phyloP scores from a whole-genome alignment of 2,797 vertebrate genomes.

The Oreonectes daqikongensis region DNA sequence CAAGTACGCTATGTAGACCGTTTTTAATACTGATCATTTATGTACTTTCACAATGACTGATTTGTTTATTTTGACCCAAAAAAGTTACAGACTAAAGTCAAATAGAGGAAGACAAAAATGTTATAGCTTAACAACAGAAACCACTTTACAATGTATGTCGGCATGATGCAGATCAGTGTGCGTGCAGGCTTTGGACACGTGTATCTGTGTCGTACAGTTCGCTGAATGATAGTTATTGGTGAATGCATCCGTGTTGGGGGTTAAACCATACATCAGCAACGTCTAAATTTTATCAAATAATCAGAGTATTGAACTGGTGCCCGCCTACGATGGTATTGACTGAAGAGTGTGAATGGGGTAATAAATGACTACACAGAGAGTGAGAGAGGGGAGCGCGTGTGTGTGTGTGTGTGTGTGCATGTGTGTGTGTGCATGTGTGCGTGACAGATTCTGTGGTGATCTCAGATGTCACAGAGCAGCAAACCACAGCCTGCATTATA shows the following conservation, averaged over 20 bases:
- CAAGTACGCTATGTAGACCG: too few relatives aligned
- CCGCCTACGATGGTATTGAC: conserved; percentile 57
- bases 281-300: conserved; percentile 56
- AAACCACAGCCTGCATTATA: conserved; percentile 89
- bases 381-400: conserved; percentile 30
- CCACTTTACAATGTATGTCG: not conserved
- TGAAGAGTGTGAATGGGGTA: conserved; percentile 58
- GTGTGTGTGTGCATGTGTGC: conserved; percentile 16
- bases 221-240: conserved; percentile 17
- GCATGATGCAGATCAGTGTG: conserved; percentile 2
- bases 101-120: not conserved
- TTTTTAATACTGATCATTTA: too few relatives aligned
- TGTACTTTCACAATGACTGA: too few relatives aligned
- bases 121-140: too few relatives aligned
- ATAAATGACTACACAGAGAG: conserved; percentile 59
- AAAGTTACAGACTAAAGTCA: not conserved
- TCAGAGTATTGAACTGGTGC: conserved; percentile 54
- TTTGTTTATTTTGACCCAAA: not conserved
- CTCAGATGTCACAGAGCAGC: conserved; percentile 71
- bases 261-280: conserved; percentile 53
- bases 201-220: not conserved
- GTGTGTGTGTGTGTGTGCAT: conserved; percentile 19
- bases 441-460: conserved; percentile 55
- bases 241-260: conserved; percentile 15
- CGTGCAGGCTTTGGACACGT: too few relatives aligned